phyloP scores from a whole-genome alignment of 2,113 vertebrate species.

The Silurus meridionalis region DNA sequence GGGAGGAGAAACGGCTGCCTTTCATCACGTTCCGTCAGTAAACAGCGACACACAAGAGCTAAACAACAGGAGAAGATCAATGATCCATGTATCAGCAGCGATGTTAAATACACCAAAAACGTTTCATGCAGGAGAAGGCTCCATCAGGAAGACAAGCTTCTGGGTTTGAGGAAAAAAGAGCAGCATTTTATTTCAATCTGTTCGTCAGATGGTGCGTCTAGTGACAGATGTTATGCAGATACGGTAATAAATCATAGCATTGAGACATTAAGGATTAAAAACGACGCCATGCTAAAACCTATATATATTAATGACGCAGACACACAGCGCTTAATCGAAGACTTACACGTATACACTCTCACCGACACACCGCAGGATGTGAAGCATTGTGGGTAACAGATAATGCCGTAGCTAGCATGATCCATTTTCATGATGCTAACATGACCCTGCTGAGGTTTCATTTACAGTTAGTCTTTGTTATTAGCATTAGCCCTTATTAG shows the following conservation, averaged over 20 bases:
- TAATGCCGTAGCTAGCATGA: background rate
- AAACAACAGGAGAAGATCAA: conserved; percentile 27
- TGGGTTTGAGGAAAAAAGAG: background rate
- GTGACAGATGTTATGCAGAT: background rate
- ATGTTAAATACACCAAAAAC: conserved; percentile 42
- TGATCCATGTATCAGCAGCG: conserved; percentile 17
- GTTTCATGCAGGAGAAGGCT: conserved; percentile 31
- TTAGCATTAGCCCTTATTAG: background rate
- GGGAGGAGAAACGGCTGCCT: conserved; percentile 13
- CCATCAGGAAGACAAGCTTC: background rate
- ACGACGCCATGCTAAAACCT: background rate
- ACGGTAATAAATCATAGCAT: background rate
- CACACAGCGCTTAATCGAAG: background rate
- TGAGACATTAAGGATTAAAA: background rate
- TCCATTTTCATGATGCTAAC: background rate
- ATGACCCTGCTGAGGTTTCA: background rate
- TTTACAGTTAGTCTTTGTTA: background rate
- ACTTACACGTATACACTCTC: background rate
- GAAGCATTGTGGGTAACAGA: background rate
- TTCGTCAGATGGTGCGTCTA: background rate
- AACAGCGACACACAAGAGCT: background rate
- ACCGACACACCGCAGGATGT: background rate
- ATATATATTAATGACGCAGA: background rate
- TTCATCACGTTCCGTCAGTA: background rate
- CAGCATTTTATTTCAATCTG: conserved; percentile 7